Conservation (phyloP, 2,113 vertebrate species). For the Hirundichthys speculiger region DNA sequence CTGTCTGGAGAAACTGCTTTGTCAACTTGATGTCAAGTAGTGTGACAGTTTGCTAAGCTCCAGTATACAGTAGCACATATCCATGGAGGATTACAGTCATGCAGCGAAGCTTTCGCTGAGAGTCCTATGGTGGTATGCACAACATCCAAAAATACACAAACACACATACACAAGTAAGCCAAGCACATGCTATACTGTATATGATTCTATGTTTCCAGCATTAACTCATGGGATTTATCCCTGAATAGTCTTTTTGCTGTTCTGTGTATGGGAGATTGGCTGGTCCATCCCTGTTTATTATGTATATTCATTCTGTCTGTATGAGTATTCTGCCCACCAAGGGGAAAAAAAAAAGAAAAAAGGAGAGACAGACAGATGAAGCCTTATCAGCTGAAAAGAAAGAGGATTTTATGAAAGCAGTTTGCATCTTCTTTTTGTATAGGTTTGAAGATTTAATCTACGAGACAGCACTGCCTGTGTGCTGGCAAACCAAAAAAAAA, state of each 20-base stretch:
- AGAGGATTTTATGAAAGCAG: conserved; percentile 32
- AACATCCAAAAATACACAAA: conserved; percentile 9
- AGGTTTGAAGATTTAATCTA: conserved; percentile 37
- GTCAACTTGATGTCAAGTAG: conserved; percentile 28
- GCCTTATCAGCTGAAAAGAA: conserved; percentile 45
- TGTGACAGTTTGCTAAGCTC: conserved; percentile 45
- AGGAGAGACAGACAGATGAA: not conserved
- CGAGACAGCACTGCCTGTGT: conserved; percentile 9
- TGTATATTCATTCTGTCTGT: too few species aligned
- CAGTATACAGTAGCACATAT: conserved; percentile 46
- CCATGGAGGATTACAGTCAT: conserved; percentile 43
- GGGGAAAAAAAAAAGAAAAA: not conserved
- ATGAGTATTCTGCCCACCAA: not conserved
- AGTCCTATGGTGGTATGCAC: conserved; percentile 14
- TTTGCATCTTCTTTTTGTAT: conserved; percentile 26
- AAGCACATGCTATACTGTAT: conserved; percentile 2
- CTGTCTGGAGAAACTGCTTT: conserved; percentile 26
- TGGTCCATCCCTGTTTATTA: not conserved
- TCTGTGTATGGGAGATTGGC: not conserved
- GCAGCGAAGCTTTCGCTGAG: conserved; percentile 22
- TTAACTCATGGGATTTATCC: too few species aligned
- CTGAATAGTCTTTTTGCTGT: not conserved
- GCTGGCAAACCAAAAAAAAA: conserved; percentile 26
- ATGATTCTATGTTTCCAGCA: not conserved
- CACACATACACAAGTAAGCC: conserved; percentile 3